These are phyloP conservation scores for Clarias magur DNA, from an alignment of 2,113 vertebrate species.

Conservation along the genomic window DNA sequence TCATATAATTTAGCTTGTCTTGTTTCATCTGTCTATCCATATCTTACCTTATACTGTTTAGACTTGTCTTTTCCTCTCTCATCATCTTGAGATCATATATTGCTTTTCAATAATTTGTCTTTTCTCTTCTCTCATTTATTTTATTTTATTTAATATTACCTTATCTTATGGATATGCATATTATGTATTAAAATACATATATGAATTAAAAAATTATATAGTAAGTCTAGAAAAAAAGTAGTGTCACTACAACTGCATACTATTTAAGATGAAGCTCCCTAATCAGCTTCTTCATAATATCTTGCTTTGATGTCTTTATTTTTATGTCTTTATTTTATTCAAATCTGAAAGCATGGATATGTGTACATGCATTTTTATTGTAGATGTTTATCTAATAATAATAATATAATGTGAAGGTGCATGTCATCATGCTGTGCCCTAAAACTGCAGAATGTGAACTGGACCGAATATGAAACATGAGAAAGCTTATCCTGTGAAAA, in stretches of 20 bases:
- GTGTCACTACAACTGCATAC: background rate
- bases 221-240: too few relatives aligned
- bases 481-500: background rate
- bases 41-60: background rate
- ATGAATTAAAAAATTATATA: too few relatives aligned
- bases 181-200: too few relatives aligned
- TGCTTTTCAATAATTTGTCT: background rate
- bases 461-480: background rate
- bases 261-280: background rate
- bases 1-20: background rate
- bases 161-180: too few relatives aligned
- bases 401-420: background rate
- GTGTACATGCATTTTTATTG: background rate
- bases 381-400: background rate
- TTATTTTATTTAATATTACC: background rate
- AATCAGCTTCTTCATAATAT: background rate
- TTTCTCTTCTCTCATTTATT: background rate
- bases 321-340: background rate
- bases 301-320: background rate
- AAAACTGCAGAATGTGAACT: background rate
- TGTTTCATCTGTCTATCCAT: background rate
- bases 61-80: background rate
- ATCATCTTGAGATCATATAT: accelerated
- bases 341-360: background rate
- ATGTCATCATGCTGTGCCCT: background rate